Percentiles rank a stretch among this genome's conserved stretches.
These are phyloP conservation scores for Elaphurus davidianus DNA, from an alignment of 2,113 vertebrate genomes.

Conservation along the genomic window DNA sequence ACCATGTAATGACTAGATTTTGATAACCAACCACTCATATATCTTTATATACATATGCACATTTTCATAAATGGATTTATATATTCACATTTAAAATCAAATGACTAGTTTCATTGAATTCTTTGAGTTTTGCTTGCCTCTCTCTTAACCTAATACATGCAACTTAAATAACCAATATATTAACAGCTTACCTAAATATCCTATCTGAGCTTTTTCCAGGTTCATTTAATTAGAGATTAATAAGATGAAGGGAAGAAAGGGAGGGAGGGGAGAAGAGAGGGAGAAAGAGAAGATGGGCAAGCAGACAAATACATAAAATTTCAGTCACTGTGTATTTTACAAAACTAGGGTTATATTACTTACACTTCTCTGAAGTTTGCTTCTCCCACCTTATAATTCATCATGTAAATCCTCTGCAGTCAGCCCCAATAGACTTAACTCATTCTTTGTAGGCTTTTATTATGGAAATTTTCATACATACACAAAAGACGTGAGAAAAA, in stretches of 20 bases:
- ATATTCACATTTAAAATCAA: background rate
- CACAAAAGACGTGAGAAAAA: background rate
- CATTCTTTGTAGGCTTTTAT: conserved; percentile 30
- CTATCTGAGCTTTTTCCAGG: background rate
- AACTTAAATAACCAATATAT: background rate
- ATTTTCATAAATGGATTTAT: background rate
- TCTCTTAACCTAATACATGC: background rate
- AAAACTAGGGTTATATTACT: conserved; percentile 22
- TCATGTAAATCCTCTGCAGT: conserved; percentile 8
- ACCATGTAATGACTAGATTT: background rate
- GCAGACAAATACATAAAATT: background rate
- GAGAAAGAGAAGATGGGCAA: background rate
- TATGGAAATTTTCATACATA: background rate
- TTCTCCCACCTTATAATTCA: background rate
- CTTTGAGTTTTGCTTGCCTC: background rate
- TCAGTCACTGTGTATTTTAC: background rate
- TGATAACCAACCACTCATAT: background rate
- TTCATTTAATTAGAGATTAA: background rate
- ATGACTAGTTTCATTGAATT: background rate
- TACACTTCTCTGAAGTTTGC: background rate
- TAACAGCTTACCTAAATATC: background rate
- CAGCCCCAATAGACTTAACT: background rate
- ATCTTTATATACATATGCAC: background rate
- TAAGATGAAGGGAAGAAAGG: background rate
- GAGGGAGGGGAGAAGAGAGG: too few relatives aligned